Evolutionary conservation across 1,140 invertebrate species (phyloP), one percentile per base, ranked within the genome.

Genomic region (Ladona fulva): DNA sequence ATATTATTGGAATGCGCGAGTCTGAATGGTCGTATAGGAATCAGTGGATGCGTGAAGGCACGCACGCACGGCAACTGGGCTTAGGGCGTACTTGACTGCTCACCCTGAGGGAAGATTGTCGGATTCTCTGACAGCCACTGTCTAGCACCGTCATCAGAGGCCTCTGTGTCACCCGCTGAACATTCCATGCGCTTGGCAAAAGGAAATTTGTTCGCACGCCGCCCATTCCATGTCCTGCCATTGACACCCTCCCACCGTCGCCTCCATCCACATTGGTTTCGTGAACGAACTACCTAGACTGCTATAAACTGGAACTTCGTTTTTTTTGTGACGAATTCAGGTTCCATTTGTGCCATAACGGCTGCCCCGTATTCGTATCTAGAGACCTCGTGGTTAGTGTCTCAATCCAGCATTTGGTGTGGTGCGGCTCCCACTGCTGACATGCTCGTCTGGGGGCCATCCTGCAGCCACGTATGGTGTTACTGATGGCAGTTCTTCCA

Each of bases 321-420:
- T 37, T 76, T 16, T 25, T 76, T 76, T 16, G 75, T 76, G 75
- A 76, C 25, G 37, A 37, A 76, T 42, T 24, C 8, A 25, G 37
- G 42, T 12, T 76, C 11, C 24, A 10, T 76, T 37, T 37, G 24
- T 16, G 75, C 24, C n/a, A n/a, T n/a, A n/a, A 76, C 24, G 75
- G 75, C 25, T 10, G 14, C 25, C 75, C 37, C 25, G 12, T 12
- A 12, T 24, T 24, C 24, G 12, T 75, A 24, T 12, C 24, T 24
- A 14, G 12, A 75, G 74, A 24, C 14, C 74, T 75, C 74, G 11
- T 24, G 11, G 11, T n/a, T n/a, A n/a, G n/a, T n/a, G n/a, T n/a
- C n/a, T n/a, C n/a, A n/a, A n/a, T n/a, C n/a, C n/a, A n/a, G n/a
- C n/a, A n/a, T n/a, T n/a, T n/a, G 74, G 24, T 19, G 16, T 75